These are phyloP conservation scores for Tromatobia lineatoria DNA, from an alignment of 2,888 invertebrate genomes.

Conservation along the genomic window DNA sequence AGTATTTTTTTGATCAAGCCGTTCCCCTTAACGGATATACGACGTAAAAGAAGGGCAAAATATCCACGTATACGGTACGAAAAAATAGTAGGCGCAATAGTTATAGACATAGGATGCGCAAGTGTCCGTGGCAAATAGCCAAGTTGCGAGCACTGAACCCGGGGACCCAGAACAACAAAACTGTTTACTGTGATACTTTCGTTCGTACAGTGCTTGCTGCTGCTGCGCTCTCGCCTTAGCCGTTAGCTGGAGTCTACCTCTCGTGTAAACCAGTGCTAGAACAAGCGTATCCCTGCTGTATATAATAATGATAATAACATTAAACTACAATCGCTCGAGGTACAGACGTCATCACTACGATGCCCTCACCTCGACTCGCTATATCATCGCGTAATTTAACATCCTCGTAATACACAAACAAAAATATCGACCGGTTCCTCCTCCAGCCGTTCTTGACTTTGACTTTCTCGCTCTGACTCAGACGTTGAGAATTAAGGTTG, in stretches of 20 bases:
- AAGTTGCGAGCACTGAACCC: conserved; percentile 72
- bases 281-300: background rate
- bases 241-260: conserved; percentile 8
- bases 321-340: background rate
- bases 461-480: conserved; percentile 49
- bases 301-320: background rate
- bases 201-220: conserved; percentile 67
- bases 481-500: background rate
- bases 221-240: conserved; percentile 54
- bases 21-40: background rate
- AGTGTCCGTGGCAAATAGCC: conserved; percentile 67
- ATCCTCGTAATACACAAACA: conserved; percentile 42
- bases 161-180: conserved; percentile 80
- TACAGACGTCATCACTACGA: conserved; percentile 35
- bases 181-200: conserved; percentile 81
- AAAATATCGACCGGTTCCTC: conserved; percentile 41
- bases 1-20: too few species aligned
- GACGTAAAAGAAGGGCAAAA: conserved; percentile 10
- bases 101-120: conserved; percentile 51
- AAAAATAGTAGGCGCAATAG: conserved; percentile 17
- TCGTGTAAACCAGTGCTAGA: background rate
- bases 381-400: conserved; percentile 40
- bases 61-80: conserved; percentile 52
- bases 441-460: conserved; percentile 41
- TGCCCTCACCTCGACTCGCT: conserved; percentile 1